Evolutionary conservation across 2,888 invertebrate species (phyloP).

Genomic region (Leucoptera coffeella): DNA sequence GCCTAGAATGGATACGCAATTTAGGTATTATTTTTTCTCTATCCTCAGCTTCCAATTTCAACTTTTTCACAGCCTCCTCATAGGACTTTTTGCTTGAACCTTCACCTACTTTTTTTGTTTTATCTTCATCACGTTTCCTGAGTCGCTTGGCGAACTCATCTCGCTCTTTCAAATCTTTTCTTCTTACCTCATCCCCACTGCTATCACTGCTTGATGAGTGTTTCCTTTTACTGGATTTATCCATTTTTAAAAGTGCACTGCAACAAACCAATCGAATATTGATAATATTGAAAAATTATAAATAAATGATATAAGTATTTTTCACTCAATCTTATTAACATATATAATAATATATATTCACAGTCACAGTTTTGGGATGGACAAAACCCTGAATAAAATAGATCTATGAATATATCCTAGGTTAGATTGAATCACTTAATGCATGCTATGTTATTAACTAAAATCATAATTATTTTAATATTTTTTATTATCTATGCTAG

Average conservation of each 20-base stretch:
- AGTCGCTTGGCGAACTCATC: conserved; percentile 91
- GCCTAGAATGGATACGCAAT: conserved; percentile 81
- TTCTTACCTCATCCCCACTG: conserved; percentile 75
- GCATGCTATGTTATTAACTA: no score
- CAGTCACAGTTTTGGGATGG: no score
- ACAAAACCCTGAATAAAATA: no score
- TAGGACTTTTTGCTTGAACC: conserved; percentile 62
- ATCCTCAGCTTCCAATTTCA: conserved; percentile 83
- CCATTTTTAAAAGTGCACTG: conserved; percentile 17
- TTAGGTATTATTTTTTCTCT: conserved; percentile 82
- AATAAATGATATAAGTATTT: no score
- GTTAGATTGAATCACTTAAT: no score
- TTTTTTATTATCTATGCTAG: no score
- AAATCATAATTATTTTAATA: no score
- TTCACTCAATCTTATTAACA: no score
- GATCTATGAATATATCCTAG: no score
- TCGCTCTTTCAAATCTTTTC: conserved; percentile 80
- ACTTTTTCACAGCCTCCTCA: conserved; percentile 84
- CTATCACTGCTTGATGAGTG: conserved; percentile 58
- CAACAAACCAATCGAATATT: no score
- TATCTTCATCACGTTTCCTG: conserved; percentile 82
- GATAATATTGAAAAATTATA: no score
- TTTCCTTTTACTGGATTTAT: conserved; percentile 29
- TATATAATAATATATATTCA: no score
- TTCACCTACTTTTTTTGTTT: conserved; percentile 73